Base-by-base conservation (phyloP, 1,140 invertebrate genomes). In the Heliothis virescens region DNA sequence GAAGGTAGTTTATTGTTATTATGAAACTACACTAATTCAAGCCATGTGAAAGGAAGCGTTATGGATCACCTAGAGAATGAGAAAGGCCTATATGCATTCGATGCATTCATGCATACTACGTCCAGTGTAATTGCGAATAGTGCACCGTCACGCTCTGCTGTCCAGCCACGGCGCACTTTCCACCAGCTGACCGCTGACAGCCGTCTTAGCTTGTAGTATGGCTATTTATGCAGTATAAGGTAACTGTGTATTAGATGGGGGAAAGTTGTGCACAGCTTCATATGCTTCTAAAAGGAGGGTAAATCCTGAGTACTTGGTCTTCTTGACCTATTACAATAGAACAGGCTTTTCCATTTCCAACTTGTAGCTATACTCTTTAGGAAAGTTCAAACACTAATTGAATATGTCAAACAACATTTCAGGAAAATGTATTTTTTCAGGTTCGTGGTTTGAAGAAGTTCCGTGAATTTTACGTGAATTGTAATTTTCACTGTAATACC, bases 131-230 rank as follows among this genome's bases (percentile, higher is more conserved):
- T 67, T 41, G 16, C 13, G 11, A 48, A 67, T 41, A 67, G 29
- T 47, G 41, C 34, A 13, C n/a, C 41, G 41, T 48, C 63, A 67
- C 63, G 41, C 34, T 48, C 63, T 41, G 16, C 2, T 16, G 41
- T 13, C 15, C 41, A 67, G 41, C 41, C 63, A 48, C 41, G 63
- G 48, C 62, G 62, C 63, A 48, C 63, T 65, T 65, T 48, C 41
- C 41, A 59, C 11, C 62, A 65, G 34, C 62, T 47, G 29, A 65
- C 62, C 62, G 34, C 62, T 65, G 11, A 2, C 62, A 29, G 62
- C 34, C 63, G 48, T 65, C 63, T 18, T 34, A 7, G 3, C 7
- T 34, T 48, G 41, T 18, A 65, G 48, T 48, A 4, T 67, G 41
- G 11, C 48, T n/a, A 16, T 13, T 63, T 48, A 48, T 48, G 53